phyloP scores from a whole-genome alignment of 1,140 invertebrate genomes.

The Aphelinus atriplicis region DNA sequence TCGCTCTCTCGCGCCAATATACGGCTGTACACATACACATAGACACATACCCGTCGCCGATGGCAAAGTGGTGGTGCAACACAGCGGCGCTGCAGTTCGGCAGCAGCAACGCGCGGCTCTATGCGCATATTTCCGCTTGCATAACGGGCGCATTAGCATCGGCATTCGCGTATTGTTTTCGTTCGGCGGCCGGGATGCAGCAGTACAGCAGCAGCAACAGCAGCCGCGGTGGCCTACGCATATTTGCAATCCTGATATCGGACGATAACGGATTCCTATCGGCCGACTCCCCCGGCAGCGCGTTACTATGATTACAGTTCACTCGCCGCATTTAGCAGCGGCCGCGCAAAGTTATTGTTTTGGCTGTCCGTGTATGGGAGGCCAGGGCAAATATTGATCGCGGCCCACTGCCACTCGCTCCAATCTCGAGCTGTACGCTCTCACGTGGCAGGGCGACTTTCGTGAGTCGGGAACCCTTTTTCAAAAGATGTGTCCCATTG shows the following conservation, averaged over 20 bases:
- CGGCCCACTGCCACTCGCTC: neutral
- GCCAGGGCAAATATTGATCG: slow-evolving; percentile 42
- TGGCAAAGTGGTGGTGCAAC: neutral
- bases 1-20: neutral
- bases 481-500: too few relatives aligned
- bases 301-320: slow-evolving; percentile 42
- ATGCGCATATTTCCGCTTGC: slow-evolving; percentile 47
- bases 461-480: too few relatives aligned
- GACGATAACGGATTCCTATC: slow-evolving; percentile 57
- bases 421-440: too few relatives aligned
- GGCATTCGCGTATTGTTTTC: slow-evolving; percentile 57
- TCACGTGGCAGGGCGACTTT: too few relatives aligned
- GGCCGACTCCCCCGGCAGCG: slow-evolving; percentile 20
- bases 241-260: slow-evolving; percentile 58
- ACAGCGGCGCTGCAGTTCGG: too few relatives aligned
- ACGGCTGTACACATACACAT: neutral
- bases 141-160: slow-evolving; percentile 52
- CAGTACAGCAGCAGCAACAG: neutral
- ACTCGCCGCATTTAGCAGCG: slow-evolving; percentile 41
- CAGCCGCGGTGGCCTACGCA: neutral
- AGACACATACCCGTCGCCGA: neutral
- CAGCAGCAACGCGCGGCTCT: neutral
- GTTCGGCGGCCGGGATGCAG: slow-evolving; percentile 19
- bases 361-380: slow-evolving; percentile 34
- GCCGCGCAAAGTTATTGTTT: slow-evolving; percentile 45